Conservation (phyloP, 1,140 invertebrate genomes). For the Catajapyx aquilonaris region DNA sequence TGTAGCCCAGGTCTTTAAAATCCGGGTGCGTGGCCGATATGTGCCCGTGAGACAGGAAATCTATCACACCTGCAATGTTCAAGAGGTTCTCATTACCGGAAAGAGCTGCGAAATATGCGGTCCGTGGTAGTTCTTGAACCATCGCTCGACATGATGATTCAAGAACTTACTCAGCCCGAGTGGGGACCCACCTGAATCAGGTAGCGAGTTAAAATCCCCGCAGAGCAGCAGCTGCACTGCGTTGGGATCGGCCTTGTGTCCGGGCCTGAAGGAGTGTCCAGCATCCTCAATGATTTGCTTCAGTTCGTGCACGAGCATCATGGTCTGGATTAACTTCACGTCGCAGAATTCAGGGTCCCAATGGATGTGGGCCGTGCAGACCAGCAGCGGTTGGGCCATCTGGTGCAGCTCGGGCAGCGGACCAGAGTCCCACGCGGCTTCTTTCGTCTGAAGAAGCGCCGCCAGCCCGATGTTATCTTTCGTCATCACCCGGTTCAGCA, state of each 20-base stretch:
- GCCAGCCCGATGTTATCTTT: conserved; percentile 98
- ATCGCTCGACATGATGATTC: too few species aligned
- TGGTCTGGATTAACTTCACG: conserved; percentile 98
- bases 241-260: conserved; percentile 43
- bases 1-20: conserved; percentile 91
- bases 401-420: conserved; percentile 46
- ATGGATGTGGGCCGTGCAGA: conserved; percentile 97
- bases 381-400: conserved; percentile 66
- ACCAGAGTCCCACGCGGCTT: conserved; percentile 77
- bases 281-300: conserved; percentile 64
- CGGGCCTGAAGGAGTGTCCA: conserved; percentile 28
- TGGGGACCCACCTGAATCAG: conserved; percentile 61
- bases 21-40: conserved; percentile 81
- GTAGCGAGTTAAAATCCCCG: conserved; percentile 96
- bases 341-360: conserved; percentile 99
- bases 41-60: conserved; percentile 75
- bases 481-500: conserved; percentile 98
- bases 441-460: conserved; percentile 79
- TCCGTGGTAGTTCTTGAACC: too few species aligned
- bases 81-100: too few species aligned
- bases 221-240: conserved; percentile 85
- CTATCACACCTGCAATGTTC: conserved; percentile 78
- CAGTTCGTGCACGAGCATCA: conserved; percentile 94
- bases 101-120: too few species aligned
- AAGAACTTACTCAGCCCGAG: too few species aligned